Base-by-base conservation (phyloP, 2,113 vertebrate species). In the Orthochromis malagaraziensis region DNA sequence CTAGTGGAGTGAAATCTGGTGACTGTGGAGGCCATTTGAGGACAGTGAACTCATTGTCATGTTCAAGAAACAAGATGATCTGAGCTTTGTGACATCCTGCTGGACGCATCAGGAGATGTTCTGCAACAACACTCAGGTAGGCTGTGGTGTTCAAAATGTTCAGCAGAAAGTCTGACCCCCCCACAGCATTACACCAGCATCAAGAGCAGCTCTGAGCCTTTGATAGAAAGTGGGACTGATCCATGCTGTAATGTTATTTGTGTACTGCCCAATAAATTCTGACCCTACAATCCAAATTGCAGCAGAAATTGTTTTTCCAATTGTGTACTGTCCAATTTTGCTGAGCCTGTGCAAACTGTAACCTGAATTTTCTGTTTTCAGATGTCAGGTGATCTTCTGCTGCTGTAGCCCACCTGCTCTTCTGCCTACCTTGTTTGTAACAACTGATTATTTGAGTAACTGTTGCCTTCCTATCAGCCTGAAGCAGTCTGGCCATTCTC, bases 171-270 rank as follows among this genome's bases (percentile, higher is more conserved):
- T 13, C 19, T 21, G 6, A 13, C 35, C 19, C 63, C 60, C 10
- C 11, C 6, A 38, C 33, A 13, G 4, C 33, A 65, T 68, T 8
- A 38, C 33, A 38, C 19, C 9, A 65, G 26, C 29, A 63, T 17
- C 58, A 33, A 29, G 0, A 29, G 58, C 4, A 63, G 58, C 3
- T 21, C 63, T 0, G 35, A 70, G n/a, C 35, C n/a, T 40, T 21
- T 68, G 35, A 14, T 40, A 40, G 19, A 68, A 40, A 40, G 63
- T 40, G 35, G 35, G 7, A 68, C 33, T 40, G 1, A 40, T 0
- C n/a, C 35, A 40, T 40, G 35, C 63, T 40, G 40, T 40, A 40
- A 40, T 40, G 35, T 24, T 35, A 19, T 63, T 63, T 42, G n/a
- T 65, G 10, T 65, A 65, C 3, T 65, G 6, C 10, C 33, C 35